Percentiles rank a stretch among this genome's conserved stretches.
Evolutionary conservation across 2,888 invertebrate species (phyloP).

Genomic region (Cataglyphis altisquamis): DNA sequence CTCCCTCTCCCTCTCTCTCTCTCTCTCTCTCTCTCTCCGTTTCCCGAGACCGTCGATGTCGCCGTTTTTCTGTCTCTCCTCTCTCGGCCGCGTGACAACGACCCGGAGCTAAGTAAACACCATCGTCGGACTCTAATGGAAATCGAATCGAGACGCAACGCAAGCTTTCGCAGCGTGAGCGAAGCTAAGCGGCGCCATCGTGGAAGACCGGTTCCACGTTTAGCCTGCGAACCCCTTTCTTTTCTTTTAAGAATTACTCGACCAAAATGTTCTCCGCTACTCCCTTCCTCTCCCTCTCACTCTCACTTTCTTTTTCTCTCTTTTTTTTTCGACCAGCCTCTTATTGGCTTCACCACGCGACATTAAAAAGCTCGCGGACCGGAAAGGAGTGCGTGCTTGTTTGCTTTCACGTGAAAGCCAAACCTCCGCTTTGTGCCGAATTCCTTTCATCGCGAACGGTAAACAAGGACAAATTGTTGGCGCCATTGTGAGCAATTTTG

Average conservation of each 20-base stretch:
- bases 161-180: slow-evolving; percentile 42
- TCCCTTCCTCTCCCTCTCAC: slow-evolving; percentile 39
- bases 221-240: slow-evolving; percentile 60
- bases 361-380: slow-evolving; percentile 59
- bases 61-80: slow-evolving; percentile 54
- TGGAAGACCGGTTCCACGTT: slow-evolving; percentile 70
- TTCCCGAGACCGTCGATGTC: slow-evolving; percentile 26
- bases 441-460: slow-evolving; percentile 54
- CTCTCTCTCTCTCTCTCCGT: too few relatives aligned
- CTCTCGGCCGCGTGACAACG: slow-evolving; percentile 31
- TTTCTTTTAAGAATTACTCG: slow-evolving; percentile 69
- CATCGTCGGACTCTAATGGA: slow-evolving; percentile 67
- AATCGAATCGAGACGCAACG: slow-evolving; percentile 67
- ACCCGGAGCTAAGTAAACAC: slow-evolving; percentile 70
- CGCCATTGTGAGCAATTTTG: slow-evolving; percentile 48
- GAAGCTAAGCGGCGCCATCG: slow-evolving; percentile 62
- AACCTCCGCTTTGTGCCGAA: slow-evolving; percentile 67
- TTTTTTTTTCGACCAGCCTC: slow-evolving; percentile 6
- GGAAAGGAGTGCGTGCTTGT: slow-evolving; percentile 65
- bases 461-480: slow-evolving; percentile 68
- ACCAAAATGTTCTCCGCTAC: slow-evolving; percentile 65
- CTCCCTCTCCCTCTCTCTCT: slow-evolving; percentile 12
- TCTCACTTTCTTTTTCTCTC: slow-evolving; percentile 46
- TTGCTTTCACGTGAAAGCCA: slow-evolving; percentile 74
- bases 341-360: slow-evolving; percentile 62